Evolutionary conservation across 2,797 vertebrate species (phyloP).

Genomic region (Acanthopagrus latus): DNA sequence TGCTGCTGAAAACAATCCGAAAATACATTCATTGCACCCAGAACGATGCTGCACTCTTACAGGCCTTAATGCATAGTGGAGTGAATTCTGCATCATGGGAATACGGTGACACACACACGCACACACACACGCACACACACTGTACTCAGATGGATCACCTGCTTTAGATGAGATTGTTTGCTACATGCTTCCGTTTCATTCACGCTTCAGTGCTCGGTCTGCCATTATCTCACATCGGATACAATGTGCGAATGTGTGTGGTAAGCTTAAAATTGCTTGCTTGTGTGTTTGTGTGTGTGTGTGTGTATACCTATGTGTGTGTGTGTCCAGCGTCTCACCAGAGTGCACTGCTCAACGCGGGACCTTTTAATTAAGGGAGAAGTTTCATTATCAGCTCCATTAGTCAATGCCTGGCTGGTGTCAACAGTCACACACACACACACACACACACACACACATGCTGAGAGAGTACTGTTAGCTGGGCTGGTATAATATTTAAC

Average conservation of each 20-base stretch:
- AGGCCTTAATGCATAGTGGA: constrained; percentile 22
- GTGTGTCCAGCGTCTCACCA: constrained; percentile 43
- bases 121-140: constrained; percentile 9
- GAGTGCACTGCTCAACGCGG: constrained; percentile 52
- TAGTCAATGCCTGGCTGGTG: constrained; percentile 72
- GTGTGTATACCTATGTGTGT: constrained; percentile 16
- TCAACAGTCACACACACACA: constrained; percentile 50
- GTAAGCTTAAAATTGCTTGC: not conserved
- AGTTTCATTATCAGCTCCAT: constrained; percentile 81
- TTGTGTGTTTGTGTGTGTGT: not conserved
- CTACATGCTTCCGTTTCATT: constrained; percentile 49
- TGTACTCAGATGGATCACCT: constrained; percentile 48
- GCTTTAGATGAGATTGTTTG: constrained; percentile 57
- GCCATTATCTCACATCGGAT: constrained; percentile 28
- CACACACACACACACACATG: constrained; percentile 32
- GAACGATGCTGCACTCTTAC: not conserved
- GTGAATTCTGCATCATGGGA: constrained; percentile 12
- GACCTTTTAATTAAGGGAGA: constrained; percentile 82
- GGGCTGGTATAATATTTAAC: constrained; percentile 68
- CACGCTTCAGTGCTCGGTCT: constrained; percentile 40
- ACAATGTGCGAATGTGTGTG: constrained; percentile 13
- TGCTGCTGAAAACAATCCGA: no score
- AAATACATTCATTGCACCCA: not conserved
- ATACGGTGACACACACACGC: not conserved
- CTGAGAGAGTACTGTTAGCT: constrained; percentile 28